phyloP scores from a whole-genome alignment of 1,140 invertebrate species.

The Parapsyche elsis region DNA sequence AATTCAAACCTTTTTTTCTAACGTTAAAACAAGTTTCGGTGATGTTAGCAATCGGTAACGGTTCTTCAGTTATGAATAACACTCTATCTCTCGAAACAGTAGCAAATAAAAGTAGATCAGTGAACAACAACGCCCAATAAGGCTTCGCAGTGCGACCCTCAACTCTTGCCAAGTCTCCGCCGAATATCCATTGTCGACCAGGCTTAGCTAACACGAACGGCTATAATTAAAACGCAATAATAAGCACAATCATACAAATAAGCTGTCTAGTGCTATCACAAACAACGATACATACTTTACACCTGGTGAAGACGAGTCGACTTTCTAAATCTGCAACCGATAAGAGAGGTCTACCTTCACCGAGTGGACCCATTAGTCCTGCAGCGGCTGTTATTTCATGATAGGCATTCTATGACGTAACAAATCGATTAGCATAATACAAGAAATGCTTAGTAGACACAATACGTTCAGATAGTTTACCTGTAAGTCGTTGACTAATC shows the following conservation, averaged over 20 bases:
- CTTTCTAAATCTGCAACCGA: constrained; percentile 86
- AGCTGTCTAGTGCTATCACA: background rate
- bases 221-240: constrained; percentile 61
- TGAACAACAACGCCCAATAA: constrained; percentile 86
- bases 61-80: constrained; percentile 87
- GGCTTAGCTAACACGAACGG: constrained; percentile 84
- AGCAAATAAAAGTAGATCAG: constrained; percentile 84
- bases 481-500: constrained; percentile 65
- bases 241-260: background rate
- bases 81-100: constrained; percentile 86
- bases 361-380: constrained; percentile 83
- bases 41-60: constrained; percentile 78
- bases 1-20: constrained; percentile 77
- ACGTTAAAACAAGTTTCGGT: constrained; percentile 86
- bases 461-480: constrained; percentile 52
- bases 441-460: background rate
- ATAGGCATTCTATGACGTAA: constrained; percentile 70
- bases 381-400: constrained; percentile 83
- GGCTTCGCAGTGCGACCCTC: constrained; percentile 83
- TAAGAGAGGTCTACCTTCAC: constrained; percentile 81
- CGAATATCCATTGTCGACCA: constrained; percentile 88
- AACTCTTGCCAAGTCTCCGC: constrained; percentile 82
- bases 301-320: constrained; percentile 85
- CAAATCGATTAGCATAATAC: background rate
- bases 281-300: constrained; percentile 73